Evolutionary conservation across 2,797 vertebrate genomes (phyloP).

Genomic region (Ataeniobius toweri): DNA sequence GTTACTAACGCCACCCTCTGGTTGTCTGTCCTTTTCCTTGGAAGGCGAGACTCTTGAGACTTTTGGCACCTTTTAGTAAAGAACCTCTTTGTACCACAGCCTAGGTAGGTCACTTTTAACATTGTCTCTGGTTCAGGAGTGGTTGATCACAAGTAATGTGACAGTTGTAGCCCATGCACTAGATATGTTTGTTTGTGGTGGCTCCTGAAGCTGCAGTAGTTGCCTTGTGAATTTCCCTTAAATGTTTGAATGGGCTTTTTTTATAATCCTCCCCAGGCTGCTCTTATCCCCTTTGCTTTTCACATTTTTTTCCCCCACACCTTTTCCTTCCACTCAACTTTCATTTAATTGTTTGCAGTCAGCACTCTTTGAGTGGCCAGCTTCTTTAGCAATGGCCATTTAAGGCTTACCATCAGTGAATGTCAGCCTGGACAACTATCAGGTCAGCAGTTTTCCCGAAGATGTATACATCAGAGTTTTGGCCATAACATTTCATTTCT

Average conservation of each 20-base stretch:
- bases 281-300: not conserved
- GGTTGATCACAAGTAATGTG: not conserved
- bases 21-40: not conserved
- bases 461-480: too few species aligned
- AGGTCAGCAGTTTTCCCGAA: not conserved
- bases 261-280: not conserved
- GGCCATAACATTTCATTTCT: too few species aligned
- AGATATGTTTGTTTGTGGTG: not conserved
- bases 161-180: too few species aligned
- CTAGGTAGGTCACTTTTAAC: not conserved
- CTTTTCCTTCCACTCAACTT: not conserved
- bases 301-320: not conserved
- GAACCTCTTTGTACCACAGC: too few species aligned
- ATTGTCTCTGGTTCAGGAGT: not conserved
- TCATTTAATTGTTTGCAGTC: not conserved
- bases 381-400: not conserved
- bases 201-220: not conserved
- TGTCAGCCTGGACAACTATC: not conserved
- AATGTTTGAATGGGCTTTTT: too few species aligned
- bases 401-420: not conserved
- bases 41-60: not conserved
- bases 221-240: too few species aligned
- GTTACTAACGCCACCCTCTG: not conserved
- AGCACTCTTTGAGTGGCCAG: not conserved
- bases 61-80: not conserved